Percentiles rank a stretch among this genome's conserved stretches.
Evolutionary conservation across 1,140 invertebrate species (phyloP).

Genomic region (Tetragnatha versicolor): DNA sequence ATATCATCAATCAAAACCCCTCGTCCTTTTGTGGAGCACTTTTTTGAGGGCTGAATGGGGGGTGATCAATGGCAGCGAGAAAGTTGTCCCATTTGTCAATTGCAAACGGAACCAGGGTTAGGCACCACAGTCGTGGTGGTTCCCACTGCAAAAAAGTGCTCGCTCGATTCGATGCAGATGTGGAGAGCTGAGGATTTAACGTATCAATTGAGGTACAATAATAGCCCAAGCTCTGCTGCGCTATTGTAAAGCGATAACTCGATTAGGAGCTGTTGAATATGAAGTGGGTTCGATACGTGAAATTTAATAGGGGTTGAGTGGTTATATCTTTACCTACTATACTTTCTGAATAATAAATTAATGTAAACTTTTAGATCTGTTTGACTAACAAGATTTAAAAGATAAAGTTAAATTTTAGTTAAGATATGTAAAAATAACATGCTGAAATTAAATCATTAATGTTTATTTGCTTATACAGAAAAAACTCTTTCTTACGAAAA

Average conservation of each 20-base stretch:
- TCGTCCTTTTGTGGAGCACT: background rate
- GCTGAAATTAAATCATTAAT: no score
- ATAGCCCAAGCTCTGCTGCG: background rate
- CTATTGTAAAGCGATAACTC: no score
- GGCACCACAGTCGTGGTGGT: background rate
- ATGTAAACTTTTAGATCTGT: no score
- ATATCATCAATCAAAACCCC: conserved; percentile 35
- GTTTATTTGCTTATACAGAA: no score
- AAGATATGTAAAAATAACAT: no score
- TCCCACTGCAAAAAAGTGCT: background rate
- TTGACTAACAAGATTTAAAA: no score
- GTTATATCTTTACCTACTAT: no score
- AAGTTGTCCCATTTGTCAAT: conserved; percentile 40
- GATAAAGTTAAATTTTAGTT: no score
- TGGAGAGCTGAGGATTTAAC: conserved; percentile 4
- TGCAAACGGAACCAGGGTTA: background rate
- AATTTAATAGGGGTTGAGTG: no score
- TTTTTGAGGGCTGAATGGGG: background rate
- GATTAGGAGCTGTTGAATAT: background rate
- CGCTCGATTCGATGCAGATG: background rate
- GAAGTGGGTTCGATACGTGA: no score
- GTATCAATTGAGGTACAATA: background rate
- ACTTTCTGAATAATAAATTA: no score
- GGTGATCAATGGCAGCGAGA: conserved; percentile 21
- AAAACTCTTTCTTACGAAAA: no score